Evolutionary conservation across 2,113 vertebrate genomes (phyloP), one percentile per base, ranked within the genome.

Genomic region (Pterocles gutturalis): DNA sequence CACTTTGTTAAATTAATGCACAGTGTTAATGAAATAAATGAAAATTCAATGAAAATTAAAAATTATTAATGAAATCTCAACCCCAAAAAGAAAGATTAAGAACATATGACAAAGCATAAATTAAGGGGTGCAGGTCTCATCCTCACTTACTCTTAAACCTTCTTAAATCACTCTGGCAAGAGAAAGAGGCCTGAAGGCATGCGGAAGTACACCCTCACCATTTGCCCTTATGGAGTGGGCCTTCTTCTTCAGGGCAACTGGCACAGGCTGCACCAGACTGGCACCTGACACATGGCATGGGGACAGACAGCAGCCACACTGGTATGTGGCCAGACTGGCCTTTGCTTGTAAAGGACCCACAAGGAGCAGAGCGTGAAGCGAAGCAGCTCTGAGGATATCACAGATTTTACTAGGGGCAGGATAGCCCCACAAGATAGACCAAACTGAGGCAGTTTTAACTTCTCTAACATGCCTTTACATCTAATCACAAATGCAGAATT

Each of bases 281-380:
- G 28, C 26, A 58, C 17, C 7, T 0, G 0, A 31, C 15, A 9
- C 15, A 16, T 66, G 38, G 34, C 53, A 72, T 13, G 33, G 36
- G 2, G 3, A 21, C n/a, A 83, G 33, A 1, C 3, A 34, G 11
- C 2, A 10, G 36, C 13, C 25, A 17, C 7, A 0, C 1, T n/a
- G 38, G 5, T 28, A 34, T 29, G 26, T 33, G 48, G 13, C 24
- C 78, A 58, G n/a, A 19, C 11, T 31, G 55, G 5, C 28, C 29
- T 69, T 36, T 33, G 26, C 46, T 71, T 34, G 4, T 15, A 34
- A 70, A 88, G 19, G 41, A 51, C 7, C 13, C 36, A 17, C 0
- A 4, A 66, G 20, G 20, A 67, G 4, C 46, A 76, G 20, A 71
- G 36, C 26, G 34, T 6, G 20, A 62, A 76, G 21, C 19, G n/a